Conservation (phyloP, 2,797 vertebrate genomes). For the Apogon hyalosoma region DNA sequence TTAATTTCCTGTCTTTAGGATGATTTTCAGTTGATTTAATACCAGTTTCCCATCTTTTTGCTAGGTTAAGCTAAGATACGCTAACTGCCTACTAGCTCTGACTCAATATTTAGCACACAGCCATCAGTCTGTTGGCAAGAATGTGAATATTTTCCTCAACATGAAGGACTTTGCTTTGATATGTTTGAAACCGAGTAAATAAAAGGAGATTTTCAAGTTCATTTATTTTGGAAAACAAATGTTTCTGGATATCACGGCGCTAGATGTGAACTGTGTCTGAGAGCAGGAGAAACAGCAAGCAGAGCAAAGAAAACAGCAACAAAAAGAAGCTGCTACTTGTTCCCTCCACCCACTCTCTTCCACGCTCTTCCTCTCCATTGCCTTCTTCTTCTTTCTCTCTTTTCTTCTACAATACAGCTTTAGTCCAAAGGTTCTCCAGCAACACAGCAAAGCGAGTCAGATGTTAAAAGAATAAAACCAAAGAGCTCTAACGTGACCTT, state of each 20-base stretch:
- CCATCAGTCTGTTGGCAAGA: background rate
- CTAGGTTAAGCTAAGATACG: slow-evolving; percentile 9
- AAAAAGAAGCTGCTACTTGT: slow-evolving; percentile 52
- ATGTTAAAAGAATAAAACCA: slow-evolving; percentile 85
- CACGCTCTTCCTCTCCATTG: slow-evolving; percentile 45
- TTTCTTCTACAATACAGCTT: slow-evolving; percentile 83
- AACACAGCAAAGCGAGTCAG: slow-evolving; percentile 80
- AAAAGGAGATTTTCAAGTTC: background rate
- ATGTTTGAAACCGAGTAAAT: background rate
- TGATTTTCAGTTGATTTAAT: too few relatives aligned
- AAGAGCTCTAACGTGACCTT: slow-evolving; percentile 85
- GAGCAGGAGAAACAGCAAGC: slow-evolving; percentile 41
- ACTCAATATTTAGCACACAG: background rate
- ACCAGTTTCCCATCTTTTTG: slow-evolving; percentile 27
- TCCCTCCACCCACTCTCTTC: slow-evolving; percentile 60
- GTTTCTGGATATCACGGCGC: background rate
- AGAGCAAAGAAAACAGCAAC: slow-evolving; percentile 49
- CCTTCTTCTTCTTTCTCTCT: slow-evolving; percentile 48
- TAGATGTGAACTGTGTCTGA: slow-evolving; percentile 13
- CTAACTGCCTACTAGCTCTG: background rate
- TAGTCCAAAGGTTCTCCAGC: slow-evolving; percentile 86
- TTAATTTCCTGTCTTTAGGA: background rate
- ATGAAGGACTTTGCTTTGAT: background rate
- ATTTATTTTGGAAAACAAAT: background rate
- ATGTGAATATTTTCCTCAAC: background rate